phyloP scores from a whole-genome alignment of 2,888 invertebrate genomes.

The Dynastes grantii region DNA sequence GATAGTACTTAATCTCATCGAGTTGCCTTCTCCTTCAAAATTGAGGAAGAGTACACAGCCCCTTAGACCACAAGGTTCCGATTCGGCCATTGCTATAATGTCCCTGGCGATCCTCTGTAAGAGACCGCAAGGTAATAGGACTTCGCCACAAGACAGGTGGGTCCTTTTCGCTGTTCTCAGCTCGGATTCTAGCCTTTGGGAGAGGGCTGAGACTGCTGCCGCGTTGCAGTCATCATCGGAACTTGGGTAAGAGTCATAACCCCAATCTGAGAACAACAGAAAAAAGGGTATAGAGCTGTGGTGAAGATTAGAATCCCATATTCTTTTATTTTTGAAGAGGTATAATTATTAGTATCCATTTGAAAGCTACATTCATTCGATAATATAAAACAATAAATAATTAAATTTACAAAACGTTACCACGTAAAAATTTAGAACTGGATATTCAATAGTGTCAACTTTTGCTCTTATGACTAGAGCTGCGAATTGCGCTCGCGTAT shows the following conservation, averaged over 20 bases:
- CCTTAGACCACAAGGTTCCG: conserved; percentile 91
- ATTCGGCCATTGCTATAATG: conserved; percentile 87
- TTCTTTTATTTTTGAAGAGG: too few relatives aligned
- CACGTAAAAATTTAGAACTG: too few relatives aligned
- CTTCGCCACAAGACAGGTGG: conserved; percentile 88
- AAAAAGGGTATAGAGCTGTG: neutral
- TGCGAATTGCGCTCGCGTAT: too few relatives aligned
- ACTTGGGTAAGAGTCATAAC: conserved; percentile 62
- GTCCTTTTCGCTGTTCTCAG: conserved; percentile 86
- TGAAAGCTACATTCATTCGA: too few relatives aligned
- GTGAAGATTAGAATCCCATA: too few relatives aligned
- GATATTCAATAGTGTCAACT: too few relatives aligned
- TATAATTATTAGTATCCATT: too few relatives aligned
- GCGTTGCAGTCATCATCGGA: conserved; percentile 68
- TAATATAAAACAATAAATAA: too few relatives aligned
- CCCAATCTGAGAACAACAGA: conserved; percentile 64
- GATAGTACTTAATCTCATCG: conserved; percentile 83
- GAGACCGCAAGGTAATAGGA: conserved; percentile 88
- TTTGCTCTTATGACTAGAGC: too few relatives aligned
- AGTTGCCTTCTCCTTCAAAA: conserved; percentile 80
- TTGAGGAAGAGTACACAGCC: conserved; percentile 90
- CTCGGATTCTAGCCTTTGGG: conserved; percentile 84
- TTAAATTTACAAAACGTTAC: too few relatives aligned
- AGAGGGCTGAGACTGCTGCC: conserved; percentile 79
- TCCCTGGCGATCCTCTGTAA: conserved; percentile 85